phyloP scores from a whole-genome alignment of 2,797 vertebrate genomes.

The Halcyon badia region DNA sequence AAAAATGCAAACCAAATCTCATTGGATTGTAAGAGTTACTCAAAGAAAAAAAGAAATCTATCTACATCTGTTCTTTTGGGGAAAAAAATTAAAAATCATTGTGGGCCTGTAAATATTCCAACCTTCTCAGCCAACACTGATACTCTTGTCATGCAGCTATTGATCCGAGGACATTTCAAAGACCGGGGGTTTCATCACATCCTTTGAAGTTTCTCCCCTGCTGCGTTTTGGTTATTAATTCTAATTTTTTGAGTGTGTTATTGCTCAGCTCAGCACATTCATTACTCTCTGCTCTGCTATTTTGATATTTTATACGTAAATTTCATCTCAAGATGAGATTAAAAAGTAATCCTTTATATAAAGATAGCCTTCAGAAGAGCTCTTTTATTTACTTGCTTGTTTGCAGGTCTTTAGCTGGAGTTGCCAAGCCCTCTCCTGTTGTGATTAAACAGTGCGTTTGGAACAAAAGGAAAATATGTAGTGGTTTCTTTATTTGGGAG shows the following conservation, averaged over 20 bases:
- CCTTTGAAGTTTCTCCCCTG: neutral
- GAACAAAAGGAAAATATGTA: neutral
- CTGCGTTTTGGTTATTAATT: neutral
- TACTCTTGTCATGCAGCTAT: neutral
- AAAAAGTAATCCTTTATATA: neutral
- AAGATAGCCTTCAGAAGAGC: neutral
- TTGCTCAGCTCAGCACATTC: neutral
- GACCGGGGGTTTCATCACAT: neutral
- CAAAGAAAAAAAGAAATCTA: neutral
- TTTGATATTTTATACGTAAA: neutral
- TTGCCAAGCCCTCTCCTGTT: neutral
- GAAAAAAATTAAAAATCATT: neutral
- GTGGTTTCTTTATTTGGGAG: conserved; percentile 11
- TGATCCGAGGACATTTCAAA: neutral
- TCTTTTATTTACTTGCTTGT: neutral
- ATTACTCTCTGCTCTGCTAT: neutral
- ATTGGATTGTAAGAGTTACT: neutral
- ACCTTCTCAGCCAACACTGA: neutral
- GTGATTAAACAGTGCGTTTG: neutral
- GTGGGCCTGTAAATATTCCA: neutral
- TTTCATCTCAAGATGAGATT: neutral
- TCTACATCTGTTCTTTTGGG: neutral
- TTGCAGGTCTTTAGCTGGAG: neutral
- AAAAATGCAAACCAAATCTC: neutral
- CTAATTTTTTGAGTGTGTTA: neutral